phyloP scores from a whole-genome alignment of 2,888 invertebrate species.

The Amphipoea lucens region DNA sequence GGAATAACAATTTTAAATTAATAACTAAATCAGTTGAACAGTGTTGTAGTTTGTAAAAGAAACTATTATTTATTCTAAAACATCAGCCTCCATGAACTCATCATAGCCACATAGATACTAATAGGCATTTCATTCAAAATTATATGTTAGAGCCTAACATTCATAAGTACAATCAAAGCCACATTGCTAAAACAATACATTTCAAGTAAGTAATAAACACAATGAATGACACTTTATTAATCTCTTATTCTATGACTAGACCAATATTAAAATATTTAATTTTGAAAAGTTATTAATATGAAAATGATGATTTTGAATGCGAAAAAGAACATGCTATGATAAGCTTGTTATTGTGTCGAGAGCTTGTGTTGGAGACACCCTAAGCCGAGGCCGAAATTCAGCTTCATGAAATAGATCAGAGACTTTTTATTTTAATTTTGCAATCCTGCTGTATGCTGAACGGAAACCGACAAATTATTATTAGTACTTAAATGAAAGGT shows the following conservation, averaged over 20 bases:
- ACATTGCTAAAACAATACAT: slow-evolving; percentile 26
- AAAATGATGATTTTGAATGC: slow-evolving; percentile 27
- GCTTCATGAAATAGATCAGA: not conserved
- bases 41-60: not conserved
- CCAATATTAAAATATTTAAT: slow-evolving; percentile 45
- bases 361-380: slow-evolving; percentile 27
- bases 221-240: slow-evolving; percentile 43
- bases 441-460: not conserved
- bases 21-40: slow-evolving; percentile 11
- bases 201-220: slow-evolving; percentile 38
- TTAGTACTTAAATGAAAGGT: no score
- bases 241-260: slow-evolving; percentile 69
- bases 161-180: slow-evolving; percentile 45
- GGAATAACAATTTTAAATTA: not conserved
- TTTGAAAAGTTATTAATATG: slow-evolving; percentile 35
- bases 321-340: slow-evolving; percentile 40
- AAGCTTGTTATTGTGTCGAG: slow-evolving; percentile 36
- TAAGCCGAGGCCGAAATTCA: slow-evolving; percentile 6
- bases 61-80: slow-evolving; percentile 11
- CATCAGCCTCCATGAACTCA: slow-evolving; percentile 20
- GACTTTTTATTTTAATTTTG: not conserved
- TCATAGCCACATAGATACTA: slow-evolving; percentile 35
- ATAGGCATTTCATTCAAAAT: slow-evolving; percentile 34
- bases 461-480: not conserved
- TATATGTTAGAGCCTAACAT: slow-evolving; percentile 36